These are phyloP conservation scores for Dicaeum eximium DNA, from an alignment of 2,113 vertebrate species.

Conservation along the genomic window DNA sequence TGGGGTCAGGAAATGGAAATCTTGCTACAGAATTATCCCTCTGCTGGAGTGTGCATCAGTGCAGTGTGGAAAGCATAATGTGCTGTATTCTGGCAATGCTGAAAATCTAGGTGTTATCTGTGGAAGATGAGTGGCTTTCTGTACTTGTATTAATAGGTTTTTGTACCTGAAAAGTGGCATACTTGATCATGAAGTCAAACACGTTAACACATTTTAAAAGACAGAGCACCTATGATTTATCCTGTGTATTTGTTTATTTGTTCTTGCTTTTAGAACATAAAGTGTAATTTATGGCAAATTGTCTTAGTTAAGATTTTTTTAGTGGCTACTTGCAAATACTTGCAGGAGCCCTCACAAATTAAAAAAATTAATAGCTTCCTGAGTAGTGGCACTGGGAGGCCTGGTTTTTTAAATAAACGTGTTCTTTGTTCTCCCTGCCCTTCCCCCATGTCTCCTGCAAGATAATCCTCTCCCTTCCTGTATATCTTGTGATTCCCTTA, in stretches of 20 bases:
- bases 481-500: background rate
- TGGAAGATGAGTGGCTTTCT: background rate
- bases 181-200: background rate
- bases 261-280: background rate
- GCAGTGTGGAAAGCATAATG: rapidly evolving
- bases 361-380: background rate
- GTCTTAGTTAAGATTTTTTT: background rate
- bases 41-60: background rate
- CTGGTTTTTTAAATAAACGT: background rate
- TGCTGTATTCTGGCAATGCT: background rate
- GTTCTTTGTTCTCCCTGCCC: constrained; percentile 25
- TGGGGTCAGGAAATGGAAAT: background rate
- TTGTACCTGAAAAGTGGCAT: background rate
- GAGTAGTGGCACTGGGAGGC: background rate
- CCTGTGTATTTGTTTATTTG: background rate
- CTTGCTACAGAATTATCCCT: background rate
- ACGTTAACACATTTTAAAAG: background rate
- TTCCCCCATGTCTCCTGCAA: background rate
- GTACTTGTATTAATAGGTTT: background rate
- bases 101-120: background rate
- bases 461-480: background rate
- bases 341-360: background rate
- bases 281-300: background rate
- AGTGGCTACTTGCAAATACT: background rate
- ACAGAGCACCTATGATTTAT: background rate